Percentiles rank a stretch among this genome's conserved stretches.
Conservation (phyloP, 92 coral and sea anemone genomes). For the Palythoa grandis region DNA sequence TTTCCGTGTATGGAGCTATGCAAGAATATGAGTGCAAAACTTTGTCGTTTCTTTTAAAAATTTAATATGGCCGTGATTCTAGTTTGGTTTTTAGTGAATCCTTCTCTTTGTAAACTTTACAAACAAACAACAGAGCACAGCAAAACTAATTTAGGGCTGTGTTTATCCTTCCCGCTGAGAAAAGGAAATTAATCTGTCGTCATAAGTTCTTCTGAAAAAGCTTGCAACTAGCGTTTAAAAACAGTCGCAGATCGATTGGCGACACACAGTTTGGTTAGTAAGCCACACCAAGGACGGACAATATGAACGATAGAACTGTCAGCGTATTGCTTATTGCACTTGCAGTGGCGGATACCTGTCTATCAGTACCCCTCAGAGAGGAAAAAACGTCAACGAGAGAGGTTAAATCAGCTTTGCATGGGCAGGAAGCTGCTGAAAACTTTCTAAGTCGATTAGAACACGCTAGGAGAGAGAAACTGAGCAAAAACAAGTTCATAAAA, state of each 20-base stretch:
- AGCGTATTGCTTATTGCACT: neutral
- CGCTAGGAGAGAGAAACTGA: conserved; percentile 19
- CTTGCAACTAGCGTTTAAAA: conserved; percentile 12
- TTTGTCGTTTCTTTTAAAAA: neutral
- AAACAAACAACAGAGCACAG: neutral
- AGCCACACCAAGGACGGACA: neutral
- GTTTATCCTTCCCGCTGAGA: conserved; percentile 28
- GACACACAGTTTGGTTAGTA: conserved; percentile 1
- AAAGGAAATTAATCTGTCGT: conserved; percentile 34
- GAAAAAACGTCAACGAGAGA: neutral
- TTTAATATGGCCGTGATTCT: neutral
- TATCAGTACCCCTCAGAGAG: neutral
- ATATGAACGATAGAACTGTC: neutral
- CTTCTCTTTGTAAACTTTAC: neutral
- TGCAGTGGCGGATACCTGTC: neutral
- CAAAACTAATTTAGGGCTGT: conserved; percentile 1
- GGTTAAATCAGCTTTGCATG: neutral
- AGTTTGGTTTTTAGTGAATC: neutral
- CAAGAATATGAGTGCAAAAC: neutral
- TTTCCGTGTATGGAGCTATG: neutral
- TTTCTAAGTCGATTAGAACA: conserved; percentile 10
- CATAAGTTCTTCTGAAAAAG: neutral
- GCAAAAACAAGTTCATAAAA: neutral
- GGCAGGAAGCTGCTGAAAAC: neutral
- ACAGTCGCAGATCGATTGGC: neutral